Base-by-base conservation (phyloP, 2,888 invertebrate species). In the Eupithecia exiguata region DNA sequence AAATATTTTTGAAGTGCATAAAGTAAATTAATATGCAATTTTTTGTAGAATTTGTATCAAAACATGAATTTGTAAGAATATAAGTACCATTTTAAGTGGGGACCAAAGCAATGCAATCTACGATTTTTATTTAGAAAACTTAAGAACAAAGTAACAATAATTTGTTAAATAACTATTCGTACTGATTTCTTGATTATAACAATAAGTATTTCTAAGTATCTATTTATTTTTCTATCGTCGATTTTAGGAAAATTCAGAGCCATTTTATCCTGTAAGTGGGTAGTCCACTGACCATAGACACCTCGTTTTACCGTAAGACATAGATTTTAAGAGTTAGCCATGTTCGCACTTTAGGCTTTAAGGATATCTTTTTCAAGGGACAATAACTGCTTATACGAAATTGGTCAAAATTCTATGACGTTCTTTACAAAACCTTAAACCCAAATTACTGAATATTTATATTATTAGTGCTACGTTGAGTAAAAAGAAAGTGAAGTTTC, bases 251-350 rank as follows among this genome's bases (percentile, higher is more conserved):
- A 87, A 85, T 89, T 88, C 87, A 85, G 84, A 89, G 91, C 89
- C 89, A 87, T 87, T 86, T 85, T 80, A 83, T 86, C 85, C 86
- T 86, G 86, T 86, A 81, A 82, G 80, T 75, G 80, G 81, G 74
- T n/a, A 61, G 75, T 72, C 78, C 81, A 78, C 72, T 77, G 84
- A 87, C 91, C 92, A 92, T 93, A 92, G 93, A 88, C 94, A 92
- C 90, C 86, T 89, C 92, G 84, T 89, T 87, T 86, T 85, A 92
- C 89, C 88, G 86, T 93, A 92, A 93, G 92, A 91, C 89, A 89
- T 94, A 94, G 93, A 91, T 91, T 46, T 85, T 92, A 92, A 92
- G 89, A 86, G 85, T 86, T 88, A 87, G 93, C 93, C 94, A 92
- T 91, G 88, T 89, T 89, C 87, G 88, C 91, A 91, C 89, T 89